Evolutionary conservation across 2,888 invertebrate species (phyloP).

Genomic region (Chloroclystis v-ata): DNA sequence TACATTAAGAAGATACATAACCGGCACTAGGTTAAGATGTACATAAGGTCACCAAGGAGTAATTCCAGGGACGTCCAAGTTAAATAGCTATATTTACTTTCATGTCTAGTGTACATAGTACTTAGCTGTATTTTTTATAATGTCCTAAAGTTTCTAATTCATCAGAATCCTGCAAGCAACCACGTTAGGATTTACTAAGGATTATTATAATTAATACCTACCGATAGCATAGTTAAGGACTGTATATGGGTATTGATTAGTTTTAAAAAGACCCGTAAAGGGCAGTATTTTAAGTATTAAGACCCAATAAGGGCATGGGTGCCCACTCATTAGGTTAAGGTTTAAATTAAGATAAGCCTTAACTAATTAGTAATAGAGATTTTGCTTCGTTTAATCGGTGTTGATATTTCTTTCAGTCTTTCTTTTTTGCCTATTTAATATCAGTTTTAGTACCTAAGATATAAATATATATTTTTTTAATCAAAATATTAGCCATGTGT

Average conservation of each 20-base stretch:
- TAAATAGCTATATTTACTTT: slow-evolving; percentile 15
- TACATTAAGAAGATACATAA: neutral
- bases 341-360: neutral
- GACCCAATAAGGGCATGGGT: slow-evolving; percentile 17
- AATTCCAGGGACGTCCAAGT: slow-evolving; percentile 5
- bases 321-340: slow-evolving; percentile 1
- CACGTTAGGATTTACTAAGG: neutral
- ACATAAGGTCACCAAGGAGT: slow-evolving; percentile 12
- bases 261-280: slow-evolving; percentile 6
- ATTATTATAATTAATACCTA: slow-evolving; percentile 11
- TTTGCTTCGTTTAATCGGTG: slow-evolving; percentile 5
- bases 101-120: slow-evolving; percentile 14
- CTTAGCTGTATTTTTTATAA: slow-evolving; percentile 9
- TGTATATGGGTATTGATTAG: slow-evolving; percentile 12
- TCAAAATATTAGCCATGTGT: slow-evolving; percentile 17
- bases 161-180: neutral
- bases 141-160: neutral
- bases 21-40: slow-evolving; percentile 12
- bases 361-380: too few species aligned
- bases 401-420: neutral
- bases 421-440: slow-evolving; percentile 11
- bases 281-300: slow-evolving; percentile 9
- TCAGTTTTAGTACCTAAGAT: slow-evolving; percentile 10
- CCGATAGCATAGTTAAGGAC: neutral
- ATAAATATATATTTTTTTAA: slow-evolving; percentile 2